A percentile compares a stretch with the other conserved stretches of the same genome.
Conservation (phyloP, 2,113 vertebrate genomes). For the Gymnorhina tibicen region DNA sequence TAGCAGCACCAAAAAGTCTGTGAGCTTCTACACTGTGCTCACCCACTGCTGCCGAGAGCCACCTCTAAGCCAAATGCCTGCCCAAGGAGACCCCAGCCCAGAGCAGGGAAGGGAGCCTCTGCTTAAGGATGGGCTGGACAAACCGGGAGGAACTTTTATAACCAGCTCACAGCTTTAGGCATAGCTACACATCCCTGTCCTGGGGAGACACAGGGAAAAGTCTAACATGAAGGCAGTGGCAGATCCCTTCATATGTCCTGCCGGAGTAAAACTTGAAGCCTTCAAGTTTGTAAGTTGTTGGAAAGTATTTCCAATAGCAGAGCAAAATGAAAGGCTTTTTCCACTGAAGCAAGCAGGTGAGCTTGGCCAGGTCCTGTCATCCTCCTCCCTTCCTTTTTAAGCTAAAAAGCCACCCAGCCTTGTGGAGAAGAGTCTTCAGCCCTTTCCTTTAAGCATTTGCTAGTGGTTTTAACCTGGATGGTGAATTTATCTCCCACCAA, state of each 20-base stretch:
- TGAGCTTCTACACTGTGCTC: background rate
- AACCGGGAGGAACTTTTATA: background rate
- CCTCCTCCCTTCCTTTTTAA: background rate
- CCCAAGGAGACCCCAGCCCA: background rate
- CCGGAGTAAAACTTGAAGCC: background rate
- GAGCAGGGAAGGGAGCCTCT: background rate
- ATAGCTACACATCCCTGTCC: accelerated
- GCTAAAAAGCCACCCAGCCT: accelerated
- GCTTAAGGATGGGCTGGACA: background rate
- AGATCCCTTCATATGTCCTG: accelerated
- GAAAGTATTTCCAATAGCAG: background rate
- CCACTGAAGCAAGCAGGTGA: background rate
- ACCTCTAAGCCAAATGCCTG: background rate
- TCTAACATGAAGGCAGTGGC: background rate
- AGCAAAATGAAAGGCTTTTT: accelerated
- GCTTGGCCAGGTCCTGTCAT: accelerated
- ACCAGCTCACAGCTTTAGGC: background rate
- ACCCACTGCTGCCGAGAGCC: background rate
- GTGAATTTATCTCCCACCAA: background rate
- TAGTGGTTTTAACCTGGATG: background rate
- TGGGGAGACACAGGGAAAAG: background rate
- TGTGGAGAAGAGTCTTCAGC: background rate
- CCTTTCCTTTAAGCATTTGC: background rate
- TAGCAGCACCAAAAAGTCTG: accelerated
- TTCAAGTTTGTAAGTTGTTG: background rate